phyloP scores from a whole-genome alignment of 2,888 invertebrate species.

The Sisyra terminalis region DNA sequence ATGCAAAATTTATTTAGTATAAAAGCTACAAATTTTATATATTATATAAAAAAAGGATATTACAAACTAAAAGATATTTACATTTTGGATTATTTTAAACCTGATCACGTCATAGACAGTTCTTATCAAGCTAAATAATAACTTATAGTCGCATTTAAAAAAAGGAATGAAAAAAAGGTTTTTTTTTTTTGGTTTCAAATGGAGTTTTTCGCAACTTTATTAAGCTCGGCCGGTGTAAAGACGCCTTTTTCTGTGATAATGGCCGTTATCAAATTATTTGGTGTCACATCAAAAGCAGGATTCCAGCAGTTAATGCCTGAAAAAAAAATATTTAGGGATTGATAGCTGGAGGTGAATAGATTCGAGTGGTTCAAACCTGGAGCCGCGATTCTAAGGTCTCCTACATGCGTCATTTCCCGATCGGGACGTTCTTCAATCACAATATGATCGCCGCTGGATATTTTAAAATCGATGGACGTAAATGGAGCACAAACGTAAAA shows the following conservation, averaged over 20 bases:
- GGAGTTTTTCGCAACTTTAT: neutral
- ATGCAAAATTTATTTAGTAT: too few species aligned
- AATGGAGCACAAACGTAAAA: conserved; percentile 92
- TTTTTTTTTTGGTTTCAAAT: neutral
- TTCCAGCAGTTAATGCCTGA: conserved; percentile 89
- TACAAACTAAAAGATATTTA: too few species aligned
- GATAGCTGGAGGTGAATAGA: neutral
- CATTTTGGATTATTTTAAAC: neutral
- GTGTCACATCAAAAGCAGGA: conserved; percentile 97
- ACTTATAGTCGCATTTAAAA: neutral
- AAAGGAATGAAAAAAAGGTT: neutral
- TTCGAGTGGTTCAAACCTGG: conserved; percentile 47
- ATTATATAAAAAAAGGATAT: too few species aligned
- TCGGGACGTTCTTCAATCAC: conserved; percentile 88
- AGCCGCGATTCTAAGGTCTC: conserved; percentile 75
- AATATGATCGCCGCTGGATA: conserved; percentile 69
- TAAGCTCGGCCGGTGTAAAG: conserved; percentile 40
- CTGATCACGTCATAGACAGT: neutral
- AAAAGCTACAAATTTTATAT: too few species aligned
- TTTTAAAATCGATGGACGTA: conserved; percentile 72
- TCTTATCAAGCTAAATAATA: neutral
- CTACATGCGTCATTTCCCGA: conserved; percentile 81
- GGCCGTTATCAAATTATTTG: conserved; percentile 76
- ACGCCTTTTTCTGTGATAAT: conserved; percentile 92
- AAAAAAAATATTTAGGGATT: too few species aligned